Conservation (phyloP, 2,888 invertebrate species). For the Clostera curtula region DNA sequence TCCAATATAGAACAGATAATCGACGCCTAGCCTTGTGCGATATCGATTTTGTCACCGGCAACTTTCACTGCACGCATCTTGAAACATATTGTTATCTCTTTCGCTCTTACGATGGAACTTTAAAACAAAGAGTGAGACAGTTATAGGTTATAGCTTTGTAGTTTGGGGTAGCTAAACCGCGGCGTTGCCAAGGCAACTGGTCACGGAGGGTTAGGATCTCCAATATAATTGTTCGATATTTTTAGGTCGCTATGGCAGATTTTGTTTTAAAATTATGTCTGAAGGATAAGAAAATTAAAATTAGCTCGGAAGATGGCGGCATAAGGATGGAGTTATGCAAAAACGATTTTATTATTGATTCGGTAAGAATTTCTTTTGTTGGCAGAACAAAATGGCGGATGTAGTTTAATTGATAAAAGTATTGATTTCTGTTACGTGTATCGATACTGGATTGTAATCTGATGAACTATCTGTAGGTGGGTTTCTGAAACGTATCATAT, state of each 20-base stretch:
- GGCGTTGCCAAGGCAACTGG: conserved; percentile 59
- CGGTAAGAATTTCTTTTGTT: conserved; percentile 36
- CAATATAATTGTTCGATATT: conserved; percentile 65
- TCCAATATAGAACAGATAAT: conserved; percentile 54
- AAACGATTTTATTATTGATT: conserved; percentile 43
- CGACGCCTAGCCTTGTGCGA: conserved; percentile 75
- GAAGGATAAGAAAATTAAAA: conserved; percentile 29
- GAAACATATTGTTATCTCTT: conserved; percentile 26
- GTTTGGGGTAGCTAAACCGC: conserved; percentile 35
- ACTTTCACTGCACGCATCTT: conserved; percentile 37
- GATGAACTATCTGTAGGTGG: too few relatives aligned
- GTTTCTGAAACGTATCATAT: too few relatives aligned
- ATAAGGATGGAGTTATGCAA: conserved; percentile 15
- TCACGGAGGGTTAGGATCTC: conserved; percentile 59
- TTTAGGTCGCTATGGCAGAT: conserved; percentile 47
- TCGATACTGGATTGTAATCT: too few relatives aligned
- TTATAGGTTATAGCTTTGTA: conserved; percentile 10
- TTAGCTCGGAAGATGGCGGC: conserved; percentile 26
- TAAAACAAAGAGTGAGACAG: conserved; percentile 29
- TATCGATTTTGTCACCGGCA: conserved; percentile 70
- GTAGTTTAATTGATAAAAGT: conserved; percentile 4
- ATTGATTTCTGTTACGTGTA: conserved; percentile 18
- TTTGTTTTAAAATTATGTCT: conserved; percentile 38
- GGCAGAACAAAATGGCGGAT: conserved; percentile 19
- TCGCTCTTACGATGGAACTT: conserved; percentile 17